Conservation (phyloP, 2,888 invertebrate species). For the Galerucella calmariensis region DNA sequence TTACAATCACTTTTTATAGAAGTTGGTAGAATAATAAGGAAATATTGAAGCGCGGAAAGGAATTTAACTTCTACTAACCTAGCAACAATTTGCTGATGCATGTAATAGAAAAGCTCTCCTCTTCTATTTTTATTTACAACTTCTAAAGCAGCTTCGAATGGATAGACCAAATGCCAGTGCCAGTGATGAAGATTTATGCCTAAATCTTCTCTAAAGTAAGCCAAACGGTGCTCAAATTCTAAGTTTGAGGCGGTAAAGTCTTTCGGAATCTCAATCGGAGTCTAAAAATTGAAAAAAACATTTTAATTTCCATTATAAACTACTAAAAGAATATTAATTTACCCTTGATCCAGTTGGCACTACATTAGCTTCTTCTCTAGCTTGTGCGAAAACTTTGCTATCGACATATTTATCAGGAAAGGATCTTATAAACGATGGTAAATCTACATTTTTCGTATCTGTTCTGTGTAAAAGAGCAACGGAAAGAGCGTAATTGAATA, state of each 20-base stretch:
- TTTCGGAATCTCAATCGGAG: constrained; percentile 75
- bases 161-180: constrained; percentile 93
- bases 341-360: constrained; percentile 74
- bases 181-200: constrained; percentile 90
- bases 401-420: constrained; percentile 88
- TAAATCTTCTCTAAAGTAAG: constrained; percentile 88
- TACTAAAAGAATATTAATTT: background rate
- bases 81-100: constrained; percentile 77
- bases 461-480: constrained; percentile 80
- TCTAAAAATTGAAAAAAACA: constrained; percentile 61
- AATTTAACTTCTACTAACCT: constrained; percentile 67
- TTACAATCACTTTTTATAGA: background rate
- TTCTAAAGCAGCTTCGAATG: constrained; percentile 72
- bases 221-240: constrained; percentile 83
- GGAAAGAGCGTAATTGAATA: constrained; percentile 83
- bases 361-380: constrained; percentile 76
- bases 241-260: constrained; percentile 80
- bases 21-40: background rate
- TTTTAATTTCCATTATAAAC: background rate
- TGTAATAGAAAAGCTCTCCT: constrained; percentile 84
- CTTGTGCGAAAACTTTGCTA: constrained; percentile 75
- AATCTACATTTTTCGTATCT: constrained; percentile 76
- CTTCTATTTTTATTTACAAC: constrained; percentile 81
- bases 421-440: constrained; percentile 80
- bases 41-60: background rate